phyloP scores from a whole-genome alignment of 2,888 invertebrate genomes.

The Syrista parreyssii region DNA sequence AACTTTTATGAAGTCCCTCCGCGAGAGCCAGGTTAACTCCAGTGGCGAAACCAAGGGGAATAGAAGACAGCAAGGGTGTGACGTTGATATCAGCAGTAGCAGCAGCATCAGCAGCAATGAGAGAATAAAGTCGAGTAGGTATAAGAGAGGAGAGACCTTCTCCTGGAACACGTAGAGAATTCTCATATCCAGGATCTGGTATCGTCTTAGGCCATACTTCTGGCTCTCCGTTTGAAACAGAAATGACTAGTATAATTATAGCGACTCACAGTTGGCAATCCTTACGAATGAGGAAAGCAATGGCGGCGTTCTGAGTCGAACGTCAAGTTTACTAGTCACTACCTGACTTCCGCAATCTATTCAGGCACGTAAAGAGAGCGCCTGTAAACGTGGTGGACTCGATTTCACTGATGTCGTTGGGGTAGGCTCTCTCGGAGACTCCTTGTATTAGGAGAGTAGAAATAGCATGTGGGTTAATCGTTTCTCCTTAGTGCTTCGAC shows the following conservation, averaged over 20 bases:
- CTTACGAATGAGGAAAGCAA: slow-evolving; percentile 17
- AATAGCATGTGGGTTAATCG: slow-evolving; percentile 20
- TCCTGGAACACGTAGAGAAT: neutral
- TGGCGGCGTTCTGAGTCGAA: neutral
- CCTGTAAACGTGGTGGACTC: slow-evolving; percentile 17
- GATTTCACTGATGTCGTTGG: slow-evolving; percentile 40
- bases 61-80: neutral
- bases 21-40: neutral
- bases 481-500: neutral
- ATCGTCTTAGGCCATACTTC: neutral
- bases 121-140: neutral
- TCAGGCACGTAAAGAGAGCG: slow-evolving; percentile 21
- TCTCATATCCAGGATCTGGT: neutral
- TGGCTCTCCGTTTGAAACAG: neutral
- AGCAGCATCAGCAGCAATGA: neutral
- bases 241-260: neutral
- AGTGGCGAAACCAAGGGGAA: neutral
- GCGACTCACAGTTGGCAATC: slow-evolving; percentile 13
- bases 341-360: neutral
- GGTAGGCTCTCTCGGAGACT: slow-evolving; percentile 55
- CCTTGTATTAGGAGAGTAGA: slow-evolving; percentile 42
- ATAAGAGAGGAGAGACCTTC: neutral
- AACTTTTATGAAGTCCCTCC: neutral
- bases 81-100: neutral
- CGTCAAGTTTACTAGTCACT: neutral